Percentiles rank a stretch among this genome's conserved stretches.
Evolutionary conservation across 2,113 vertebrate genomes (phyloP).

Genomic region (Oreamnos americanus): DNA sequence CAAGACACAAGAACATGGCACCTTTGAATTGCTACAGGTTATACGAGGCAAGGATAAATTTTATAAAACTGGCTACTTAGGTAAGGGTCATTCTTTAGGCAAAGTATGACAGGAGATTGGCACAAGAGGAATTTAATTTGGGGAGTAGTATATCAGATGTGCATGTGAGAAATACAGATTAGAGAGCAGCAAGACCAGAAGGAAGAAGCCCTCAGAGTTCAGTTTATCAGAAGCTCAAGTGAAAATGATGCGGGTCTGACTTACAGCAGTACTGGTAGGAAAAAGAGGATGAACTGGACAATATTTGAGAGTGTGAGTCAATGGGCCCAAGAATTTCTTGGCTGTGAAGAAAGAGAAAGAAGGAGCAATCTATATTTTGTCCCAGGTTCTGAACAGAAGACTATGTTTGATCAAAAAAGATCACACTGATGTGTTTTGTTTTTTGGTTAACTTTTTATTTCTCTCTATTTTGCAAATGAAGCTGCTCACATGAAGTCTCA

Average conservation of each 20-base stretch:
- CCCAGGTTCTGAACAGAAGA: neutral
- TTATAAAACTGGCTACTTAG: neutral
- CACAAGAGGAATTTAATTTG: neutral
- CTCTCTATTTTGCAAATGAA: neutral
- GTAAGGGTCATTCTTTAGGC: neutral
- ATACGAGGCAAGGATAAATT: neutral
- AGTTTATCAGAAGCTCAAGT: neutral
- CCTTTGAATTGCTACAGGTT: neutral
- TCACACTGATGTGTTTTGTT: neutral
- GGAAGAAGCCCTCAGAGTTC: neutral
- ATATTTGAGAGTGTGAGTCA: neutral
- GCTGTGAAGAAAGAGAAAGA: neutral
- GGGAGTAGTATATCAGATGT: neutral
- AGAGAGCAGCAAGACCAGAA: neutral
- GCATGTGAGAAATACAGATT: neutral
- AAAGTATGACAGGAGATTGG: neutral
- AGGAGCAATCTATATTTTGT: neutral
- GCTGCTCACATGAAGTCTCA: neutral
- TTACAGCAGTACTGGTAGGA: neutral
- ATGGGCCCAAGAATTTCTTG: neutral
- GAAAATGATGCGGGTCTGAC: neutral
- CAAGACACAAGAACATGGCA: neutral
- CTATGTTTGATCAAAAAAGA: neutral
- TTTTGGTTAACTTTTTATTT: neutral
- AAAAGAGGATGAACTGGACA: neutral